Percentiles rank a stretch among this genome's conserved stretches.
phyloP scores from a whole-genome alignment of 1,140 invertebrate genomes.

The Maniola jurtina region DNA sequence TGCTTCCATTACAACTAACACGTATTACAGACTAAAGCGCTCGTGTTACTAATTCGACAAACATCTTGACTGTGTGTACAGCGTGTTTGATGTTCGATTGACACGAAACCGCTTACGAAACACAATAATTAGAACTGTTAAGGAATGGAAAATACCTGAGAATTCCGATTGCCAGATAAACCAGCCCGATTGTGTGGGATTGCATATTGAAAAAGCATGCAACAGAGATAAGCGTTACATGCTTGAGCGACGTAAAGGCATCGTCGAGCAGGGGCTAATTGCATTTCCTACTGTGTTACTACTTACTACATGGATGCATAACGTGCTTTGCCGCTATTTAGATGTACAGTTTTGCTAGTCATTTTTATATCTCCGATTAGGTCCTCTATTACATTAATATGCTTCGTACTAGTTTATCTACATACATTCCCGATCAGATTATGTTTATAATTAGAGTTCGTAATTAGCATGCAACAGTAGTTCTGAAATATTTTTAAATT shows the following conservation, averaged over 20 bases:
- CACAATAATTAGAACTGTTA: conserved; percentile 71
- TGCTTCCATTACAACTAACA: conserved; percentile 23
- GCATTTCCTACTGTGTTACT: conserved; percentile 73
- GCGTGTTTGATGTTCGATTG: conserved; percentile 55
- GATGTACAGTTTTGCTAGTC: conserved; percentile 30
- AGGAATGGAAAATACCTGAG: conserved; percentile 71
- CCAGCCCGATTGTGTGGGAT: conserved; percentile 69
- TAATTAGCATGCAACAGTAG: neutral
- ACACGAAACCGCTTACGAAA: conserved; percentile 71
- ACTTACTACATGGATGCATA: conserved; percentile 65
- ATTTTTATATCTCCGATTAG: conserved; percentile 28
- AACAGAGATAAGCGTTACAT: conserved; percentile 75
- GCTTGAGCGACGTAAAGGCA: conserved; percentile 66
- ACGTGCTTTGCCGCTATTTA: conserved; percentile 44
- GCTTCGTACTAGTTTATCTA: conserved; percentile 20
- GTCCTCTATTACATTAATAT: conserved; percentile 17
- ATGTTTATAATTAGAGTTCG: conserved; percentile 8
- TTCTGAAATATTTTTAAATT: conserved; percentile 8
- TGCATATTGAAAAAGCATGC: conserved; percentile 78
- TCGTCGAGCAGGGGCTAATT: conserved; percentile 64
- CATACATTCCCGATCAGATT: conserved; percentile 14
- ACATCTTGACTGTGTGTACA: conserved; percentile 36
- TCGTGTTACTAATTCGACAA: conserved; percentile 27
- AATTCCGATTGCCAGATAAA: conserved; percentile 74
- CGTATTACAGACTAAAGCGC: conserved; percentile 9